Evolutionary conservation across 2,888 invertebrate species (phyloP).

Genomic region (Linyphia triangularis): DNA sequence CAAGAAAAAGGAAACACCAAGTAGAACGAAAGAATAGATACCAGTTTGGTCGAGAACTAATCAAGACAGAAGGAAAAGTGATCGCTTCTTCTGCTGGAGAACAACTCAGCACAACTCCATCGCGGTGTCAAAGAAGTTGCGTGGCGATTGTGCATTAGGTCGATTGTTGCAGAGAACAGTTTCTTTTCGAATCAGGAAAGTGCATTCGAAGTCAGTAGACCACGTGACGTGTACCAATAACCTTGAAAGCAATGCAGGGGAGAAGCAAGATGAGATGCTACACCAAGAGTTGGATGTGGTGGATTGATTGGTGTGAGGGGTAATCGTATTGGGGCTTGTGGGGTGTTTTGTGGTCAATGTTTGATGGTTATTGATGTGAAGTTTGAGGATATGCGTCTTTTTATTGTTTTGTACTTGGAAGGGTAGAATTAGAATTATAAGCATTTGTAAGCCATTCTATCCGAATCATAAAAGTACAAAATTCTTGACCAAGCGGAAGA

Average conservation of each 20-base stretch:
- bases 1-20: neutral
- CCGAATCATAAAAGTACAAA: no score
- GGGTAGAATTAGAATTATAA: no score
- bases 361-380: no score
- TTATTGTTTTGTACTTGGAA: no score
- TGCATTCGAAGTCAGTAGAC: slow-evolving; percentile 62
- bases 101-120: slow-evolving; percentile 15
- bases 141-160: slow-evolving; percentile 64
- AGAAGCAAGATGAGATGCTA: slow-evolving; percentile 6
- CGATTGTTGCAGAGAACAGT: slow-evolving; percentile 60
- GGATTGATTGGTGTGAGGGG: neutral
- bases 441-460: no score
- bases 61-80: neutral
- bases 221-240: slow-evolving; percentile 67
- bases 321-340: neutral
- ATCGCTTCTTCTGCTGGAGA: slow-evolving; percentile 11
- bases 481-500: no score
- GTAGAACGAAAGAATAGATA: slow-evolving; percentile 16
- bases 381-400: no score
- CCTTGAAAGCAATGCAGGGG: slow-evolving; percentile 57
- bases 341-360: neutral
- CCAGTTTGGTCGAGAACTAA: neutral
- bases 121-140: slow-evolving; percentile 67
- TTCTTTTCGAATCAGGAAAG: slow-evolving; percentile 61
- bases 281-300: no score